Percentiles rank a stretch among this genome's conserved stretches.
Evolutionary conservation across 1,140 invertebrate species (phyloP).

Genomic region (Harlomillsia oculata): DNA sequence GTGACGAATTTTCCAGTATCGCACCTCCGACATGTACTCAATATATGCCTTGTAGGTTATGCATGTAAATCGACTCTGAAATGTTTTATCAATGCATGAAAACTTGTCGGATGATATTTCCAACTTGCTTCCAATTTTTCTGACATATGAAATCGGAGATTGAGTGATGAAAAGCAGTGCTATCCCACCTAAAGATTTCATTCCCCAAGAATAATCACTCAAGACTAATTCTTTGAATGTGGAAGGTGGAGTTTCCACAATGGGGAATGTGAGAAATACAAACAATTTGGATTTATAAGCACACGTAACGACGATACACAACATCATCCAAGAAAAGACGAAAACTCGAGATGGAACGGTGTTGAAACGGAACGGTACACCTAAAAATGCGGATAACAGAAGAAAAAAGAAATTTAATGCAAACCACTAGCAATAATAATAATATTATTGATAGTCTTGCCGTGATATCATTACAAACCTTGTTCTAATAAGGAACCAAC

Average conservation of each 20-base stretch:
- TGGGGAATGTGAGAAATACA: constrained; percentile 31
- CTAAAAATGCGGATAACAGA: too few relatives aligned
- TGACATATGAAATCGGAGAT: constrained; percentile 27
- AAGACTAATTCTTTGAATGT: constrained; percentile 17
- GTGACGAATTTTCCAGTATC: constrained; percentile 30
- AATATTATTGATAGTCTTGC: too few relatives aligned
- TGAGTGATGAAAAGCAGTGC: constrained; percentile 26
- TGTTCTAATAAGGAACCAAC: constrained; percentile 30
- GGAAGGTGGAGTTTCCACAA: constrained; percentile 20
- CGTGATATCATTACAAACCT: constrained; percentile 5
- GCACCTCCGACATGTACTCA: constrained; percentile 27
- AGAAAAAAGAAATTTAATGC: neutral
- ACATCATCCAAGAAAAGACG: constrained; percentile 23
- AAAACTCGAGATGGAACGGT: constrained; percentile 12
- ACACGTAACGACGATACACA: constrained; percentile 23
- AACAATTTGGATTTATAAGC: constrained; percentile 33
- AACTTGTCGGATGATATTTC: constrained; percentile 27
- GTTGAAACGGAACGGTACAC: constrained; percentile 11
- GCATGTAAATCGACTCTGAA: constrained; percentile 21
- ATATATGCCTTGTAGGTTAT: constrained; percentile 32
- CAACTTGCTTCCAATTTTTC: constrained; percentile 26
- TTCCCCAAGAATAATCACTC: constrained; percentile 24
- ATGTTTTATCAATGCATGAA: constrained; percentile 27
- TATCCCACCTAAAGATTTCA: constrained; percentile 31
- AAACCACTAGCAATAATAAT: too few relatives aligned